These are phyloP conservation scores for Microdon myrmicae DNA, from an alignment of 2,888 invertebrate genomes.

Conservation along the genomic window DNA sequence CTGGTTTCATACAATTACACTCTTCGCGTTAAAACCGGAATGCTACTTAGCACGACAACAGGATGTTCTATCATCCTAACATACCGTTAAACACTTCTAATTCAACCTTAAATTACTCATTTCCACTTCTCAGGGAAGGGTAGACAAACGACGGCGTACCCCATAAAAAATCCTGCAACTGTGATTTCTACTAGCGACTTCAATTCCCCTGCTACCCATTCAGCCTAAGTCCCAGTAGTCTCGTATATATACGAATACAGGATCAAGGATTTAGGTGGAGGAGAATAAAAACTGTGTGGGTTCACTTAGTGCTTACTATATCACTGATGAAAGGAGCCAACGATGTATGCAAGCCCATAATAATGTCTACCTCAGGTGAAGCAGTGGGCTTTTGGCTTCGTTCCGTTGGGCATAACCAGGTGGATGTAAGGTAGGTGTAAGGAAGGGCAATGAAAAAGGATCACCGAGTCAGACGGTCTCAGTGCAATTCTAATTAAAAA, in stretches of 20 bases:
- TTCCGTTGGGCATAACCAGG: not conserved
- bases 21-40: too few species aligned
- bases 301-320: constrained; percentile 51
- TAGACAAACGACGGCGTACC: constrained; percentile 11
- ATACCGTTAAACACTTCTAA: constrained; percentile 52
- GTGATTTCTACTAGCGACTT: constrained; percentile 18
- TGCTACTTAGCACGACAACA: constrained; percentile 37
- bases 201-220: not conserved
- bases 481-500: constrained; percentile 48
- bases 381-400: constrained; percentile 22
- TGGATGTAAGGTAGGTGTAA: too few species aligned
- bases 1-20: too few species aligned
- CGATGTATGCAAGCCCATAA: constrained; percentile 51
- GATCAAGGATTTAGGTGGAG: too few species aligned
- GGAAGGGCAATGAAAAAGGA: constrained; percentile 7
- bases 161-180: constrained; percentile 25
- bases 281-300: constrained; percentile 44
- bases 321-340: constrained; percentile 46
- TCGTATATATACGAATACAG: not conserved
- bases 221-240: too few species aligned
- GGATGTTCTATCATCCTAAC: constrained; percentile 36
- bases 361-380: constrained; percentile 42
- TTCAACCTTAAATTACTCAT: constrained; percentile 50
- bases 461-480: constrained; percentile 33
- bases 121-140: constrained; percentile 26